Percentiles rank a stretch among this genome's conserved stretches.
These are phyloP conservation scores for Acronicta psi DNA, from an alignment of 2,888 invertebrate genomes.

Conservation along the genomic window DNA sequence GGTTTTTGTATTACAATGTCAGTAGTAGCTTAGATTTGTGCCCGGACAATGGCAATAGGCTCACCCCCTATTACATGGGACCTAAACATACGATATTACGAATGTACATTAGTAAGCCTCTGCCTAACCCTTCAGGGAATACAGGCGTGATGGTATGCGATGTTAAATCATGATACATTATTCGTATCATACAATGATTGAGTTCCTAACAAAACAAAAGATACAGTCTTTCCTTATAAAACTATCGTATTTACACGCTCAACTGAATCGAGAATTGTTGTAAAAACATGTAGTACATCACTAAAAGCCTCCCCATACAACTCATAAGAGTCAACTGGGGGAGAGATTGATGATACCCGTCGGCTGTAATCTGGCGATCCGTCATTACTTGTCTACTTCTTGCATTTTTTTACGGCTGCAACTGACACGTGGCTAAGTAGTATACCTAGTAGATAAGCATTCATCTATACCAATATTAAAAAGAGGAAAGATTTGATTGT, in stretches of 20 bases:
- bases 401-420: conserved; percentile 47
- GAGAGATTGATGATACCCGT: conserved; percentile 51
- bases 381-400: conserved; percentile 48
- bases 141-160: too few relatives aligned
- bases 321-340: conserved; percentile 45
- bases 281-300: conserved; percentile 43
- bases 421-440: conserved; percentile 36
- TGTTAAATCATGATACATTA: too few relatives aligned
- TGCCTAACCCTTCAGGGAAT: too few relatives aligned
- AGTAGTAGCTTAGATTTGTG: too few relatives aligned
- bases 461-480: too few relatives aligned
- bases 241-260: conserved; percentile 32
- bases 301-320: conserved; percentile 48
- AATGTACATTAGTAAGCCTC: too few relatives aligned
- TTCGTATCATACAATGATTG: not conserved
- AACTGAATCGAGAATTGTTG: conserved; percentile 21
- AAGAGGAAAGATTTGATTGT: too few relatives aligned
- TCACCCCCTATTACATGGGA: too few relatives aligned
- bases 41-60: too few relatives aligned
- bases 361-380: conserved; percentile 50
- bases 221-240: conserved; percentile 13
- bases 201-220: not conserved
- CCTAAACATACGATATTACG: too few relatives aligned
- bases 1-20: too few relatives aligned
- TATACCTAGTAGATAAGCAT: not conserved